phyloP scores from a whole-genome alignment of 2,113 vertebrate species.

The Hoplias malabaricus region DNA sequence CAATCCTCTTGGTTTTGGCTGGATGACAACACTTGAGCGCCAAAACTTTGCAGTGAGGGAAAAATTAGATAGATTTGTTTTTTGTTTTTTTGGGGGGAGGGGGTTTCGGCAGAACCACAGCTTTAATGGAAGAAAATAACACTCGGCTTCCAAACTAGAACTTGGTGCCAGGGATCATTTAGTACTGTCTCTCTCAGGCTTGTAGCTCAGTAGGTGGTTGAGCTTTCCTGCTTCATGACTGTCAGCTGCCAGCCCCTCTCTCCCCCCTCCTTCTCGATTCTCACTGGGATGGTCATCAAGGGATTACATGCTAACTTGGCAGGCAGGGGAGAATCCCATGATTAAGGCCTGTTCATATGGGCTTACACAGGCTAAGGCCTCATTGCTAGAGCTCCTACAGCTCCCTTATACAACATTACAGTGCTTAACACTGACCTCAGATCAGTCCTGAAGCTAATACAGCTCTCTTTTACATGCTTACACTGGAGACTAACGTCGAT shows the following conservation, averaged over 20 bases:
- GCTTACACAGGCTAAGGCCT: constrained; percentile 16
- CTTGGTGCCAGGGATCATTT: not conserved
- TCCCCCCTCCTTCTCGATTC: constrained; percentile 53
- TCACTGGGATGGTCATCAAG: constrained; percentile 65
- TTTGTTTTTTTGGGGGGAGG: no score
- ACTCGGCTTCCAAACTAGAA: not conserved
- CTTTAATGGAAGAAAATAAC: not conserved
- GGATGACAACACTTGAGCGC: not conserved
- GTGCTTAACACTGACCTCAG: not conserved
- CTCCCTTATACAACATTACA: not conserved
- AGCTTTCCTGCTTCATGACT: not conserved
- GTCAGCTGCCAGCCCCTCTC: not conserved
- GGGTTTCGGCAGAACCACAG: not conserved
- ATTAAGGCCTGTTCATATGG: constrained; percentile 63
- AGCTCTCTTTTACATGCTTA: not conserved
- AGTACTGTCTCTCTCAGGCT: not conserved
- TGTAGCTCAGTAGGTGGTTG: not conserved
- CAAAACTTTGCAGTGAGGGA: no score
- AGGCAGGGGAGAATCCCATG: constrained; percentile 63
- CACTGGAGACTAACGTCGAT: no score
- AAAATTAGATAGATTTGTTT: not conserved
- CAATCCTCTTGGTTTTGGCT: not conserved
- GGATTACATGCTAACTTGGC: constrained; percentile 73
- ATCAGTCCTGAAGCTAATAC: not conserved
- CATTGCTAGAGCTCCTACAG: constrained; percentile 15